Evolutionary conservation across 2,113 vertebrate genomes (phyloP).

Genomic region (Rhinolophus ferrumequinum): DNA sequence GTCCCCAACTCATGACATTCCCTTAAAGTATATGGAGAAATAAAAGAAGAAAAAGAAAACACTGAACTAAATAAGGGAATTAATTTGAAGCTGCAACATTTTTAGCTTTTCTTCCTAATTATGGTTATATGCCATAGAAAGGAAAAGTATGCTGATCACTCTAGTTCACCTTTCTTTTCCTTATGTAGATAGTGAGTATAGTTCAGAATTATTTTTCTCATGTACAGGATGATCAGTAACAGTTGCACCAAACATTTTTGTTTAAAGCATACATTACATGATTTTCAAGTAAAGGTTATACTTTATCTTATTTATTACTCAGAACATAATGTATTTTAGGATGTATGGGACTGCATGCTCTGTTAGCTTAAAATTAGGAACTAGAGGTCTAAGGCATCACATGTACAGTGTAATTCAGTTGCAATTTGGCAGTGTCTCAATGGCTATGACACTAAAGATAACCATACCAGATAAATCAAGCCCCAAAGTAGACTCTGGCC

Average conservation of each 20-base stretch:
- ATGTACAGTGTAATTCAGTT: neutral
- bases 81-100: neutral
- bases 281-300: constrained; percentile 51
- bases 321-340: constrained; percentile 15
- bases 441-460: neutral
- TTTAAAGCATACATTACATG: constrained; percentile 1
- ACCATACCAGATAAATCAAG: constrained; percentile 29
- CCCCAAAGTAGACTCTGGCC: neutral
- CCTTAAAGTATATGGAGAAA: neutral
- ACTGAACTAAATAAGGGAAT: neutral
- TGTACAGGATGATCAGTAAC: neutral
- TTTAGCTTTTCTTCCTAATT: neutral
- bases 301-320: constrained; percentile 40
- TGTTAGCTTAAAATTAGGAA: constrained; percentile 35
- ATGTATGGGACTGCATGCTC: neutral
- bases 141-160: neutral
- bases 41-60: neutral
- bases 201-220: neutral
- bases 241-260: neutral
- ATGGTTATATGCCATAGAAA: neutral
- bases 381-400: neutral
- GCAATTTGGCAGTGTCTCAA: constrained; percentile 28
- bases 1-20: neutral
- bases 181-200: neutral
- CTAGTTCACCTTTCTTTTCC: neutral